Base-by-base conservation (phyloP, 2,797 vertebrate genomes). In the Australoheros facetus region DNA sequence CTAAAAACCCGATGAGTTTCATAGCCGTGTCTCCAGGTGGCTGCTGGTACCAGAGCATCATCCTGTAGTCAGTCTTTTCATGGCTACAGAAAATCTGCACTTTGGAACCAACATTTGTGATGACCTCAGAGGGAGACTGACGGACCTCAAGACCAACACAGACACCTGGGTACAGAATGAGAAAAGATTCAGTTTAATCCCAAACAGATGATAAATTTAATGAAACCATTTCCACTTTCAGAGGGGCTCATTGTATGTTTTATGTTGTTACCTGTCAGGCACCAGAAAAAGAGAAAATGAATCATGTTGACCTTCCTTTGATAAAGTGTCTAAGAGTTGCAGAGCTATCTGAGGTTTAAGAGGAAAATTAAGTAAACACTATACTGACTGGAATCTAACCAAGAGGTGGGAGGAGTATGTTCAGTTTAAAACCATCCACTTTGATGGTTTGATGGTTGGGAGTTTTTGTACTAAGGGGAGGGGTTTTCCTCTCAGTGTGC, bases 1-100 rank as follows among this genome's bases (percentile, higher is more conserved):
- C 0, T 16, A 90, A 37, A 51, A 56, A 70, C 59, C 88, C 88
- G 1, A 87, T 30, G 28, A 30, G 28, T 30, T 30, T 30, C 28
- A 30, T 30, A 30, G 28, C 28, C 28, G 28, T 30, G 28, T 30
- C 28, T 30, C 28, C 4, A 30, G 28, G 28, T 30, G 28, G 28
- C 28, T 30, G 28, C 28, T 30, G 28, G 28, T 30, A 30, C 28
- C 28, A 30, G 28, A 30, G 28, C 28, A 30, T 81, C 32, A 37
- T 1, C 19, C 32, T 60, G 58, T 60, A 32, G 17, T 60, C 23
- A 19, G 71, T 77, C 56, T 48, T 59, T 4, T 48, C 26, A 23
- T 90, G 78, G 16, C 16, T 62, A 77, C 87, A 82, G 53, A 58
- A 48, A 12, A 85, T 78, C 53, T 82, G 30, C 5, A 75, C 82